Conservation (phyloP, 2,888 invertebrate genomes). For the Rugalucina vietnamica region DNA sequence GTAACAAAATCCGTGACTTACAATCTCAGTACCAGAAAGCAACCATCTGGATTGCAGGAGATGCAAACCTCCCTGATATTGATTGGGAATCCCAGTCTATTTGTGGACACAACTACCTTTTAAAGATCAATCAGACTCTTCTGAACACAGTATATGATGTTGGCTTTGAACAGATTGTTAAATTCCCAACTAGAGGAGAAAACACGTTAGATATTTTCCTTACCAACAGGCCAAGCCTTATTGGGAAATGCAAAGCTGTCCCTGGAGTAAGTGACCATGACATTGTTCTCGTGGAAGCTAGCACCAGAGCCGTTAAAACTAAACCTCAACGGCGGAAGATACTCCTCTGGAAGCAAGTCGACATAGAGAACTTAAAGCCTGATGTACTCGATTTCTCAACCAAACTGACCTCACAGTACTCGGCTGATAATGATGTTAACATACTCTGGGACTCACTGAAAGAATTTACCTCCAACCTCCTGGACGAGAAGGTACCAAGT, state of each 20-base stretch:
- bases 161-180: slow-evolving; percentile 23
- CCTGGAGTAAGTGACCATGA: slow-evolving; percentile 41
- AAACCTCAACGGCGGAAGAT: slow-evolving; percentile 24
- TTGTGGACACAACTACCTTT: not conserved
- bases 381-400: not conserved
- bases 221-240: slow-evolving; percentile 47
- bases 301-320: slow-evolving; percentile 10
- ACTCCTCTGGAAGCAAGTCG: slow-evolving; percentile 29
- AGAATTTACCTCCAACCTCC: not conserved
- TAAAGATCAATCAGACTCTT: slow-evolving; percentile 25
- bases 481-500: slow-evolving; percentile 18
- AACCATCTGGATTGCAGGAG: slow-evolving; percentile 6
- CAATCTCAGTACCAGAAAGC: not conserved
- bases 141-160: slow-evolving; percentile 25
- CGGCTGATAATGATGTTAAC: slow-evolving; percentile 12
- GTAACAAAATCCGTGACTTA: not conserved
- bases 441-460: slow-evolving; percentile 8
- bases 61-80: slow-evolving; percentile 16
- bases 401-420: not conserved
- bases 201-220: slow-evolving; percentile 31
- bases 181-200: slow-evolving; percentile 28
- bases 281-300: slow-evolving; percentile 23
- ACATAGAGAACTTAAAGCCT: not conserved
- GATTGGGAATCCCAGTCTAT: slow-evolving; percentile 9
- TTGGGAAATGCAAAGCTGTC: slow-evolving; percentile 25